Base-by-base conservation (phyloP, 2,888 invertebrate genomes). In the Chesias legatella region DNA sequence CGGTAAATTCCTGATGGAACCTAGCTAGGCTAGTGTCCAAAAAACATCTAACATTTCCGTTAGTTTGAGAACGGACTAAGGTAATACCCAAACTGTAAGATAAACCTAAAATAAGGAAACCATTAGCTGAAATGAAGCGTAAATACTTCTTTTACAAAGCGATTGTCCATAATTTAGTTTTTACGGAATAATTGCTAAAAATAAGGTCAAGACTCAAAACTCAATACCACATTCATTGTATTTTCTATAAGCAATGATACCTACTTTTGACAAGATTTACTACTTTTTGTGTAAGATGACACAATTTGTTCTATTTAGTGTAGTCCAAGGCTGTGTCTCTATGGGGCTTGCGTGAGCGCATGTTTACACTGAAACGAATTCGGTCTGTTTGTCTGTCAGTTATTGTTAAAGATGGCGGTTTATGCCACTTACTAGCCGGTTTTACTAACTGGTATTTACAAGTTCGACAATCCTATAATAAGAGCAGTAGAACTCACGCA, bases 81-180 rank as follows among this genome's bases (percentile, higher is more conserved):
- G 3, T 5, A 17, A 17, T 17, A 17, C 3, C 5, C 5, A 2
- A 17, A 17, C 13, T 17, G n/a, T n/a, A n/a, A n/a, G n/a, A n/a
- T 17, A 17, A 17, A 3, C 22, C 17, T 17, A 24, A n/a, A 33
- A 27, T 34, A 26, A 30, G 38, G 38, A 43, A 43, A 38, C 31
- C n/a, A 17, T 38, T 39, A 28, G n/a, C 20, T 5, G 11, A 32
- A 59, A 37, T 42, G 26, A 37, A 52, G 41, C 49, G 49, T 32
- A 30, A 41, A 44, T 24, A 20, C 39, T 43, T 58, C 67, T 76
- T 69, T 73, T 73, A 53, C 55, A 45, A 45, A 43, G 58, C 61
- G 56, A 68, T 66, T 58, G 58, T 61, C 55, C 43, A 17, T 17
- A 17, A 5, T 17, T 17, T 17, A 17, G 13, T 17, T 17, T 17